Evolutionary conservation across 2,113 vertebrate species (phyloP).

Genomic region (Calonectris borealis): DNA sequence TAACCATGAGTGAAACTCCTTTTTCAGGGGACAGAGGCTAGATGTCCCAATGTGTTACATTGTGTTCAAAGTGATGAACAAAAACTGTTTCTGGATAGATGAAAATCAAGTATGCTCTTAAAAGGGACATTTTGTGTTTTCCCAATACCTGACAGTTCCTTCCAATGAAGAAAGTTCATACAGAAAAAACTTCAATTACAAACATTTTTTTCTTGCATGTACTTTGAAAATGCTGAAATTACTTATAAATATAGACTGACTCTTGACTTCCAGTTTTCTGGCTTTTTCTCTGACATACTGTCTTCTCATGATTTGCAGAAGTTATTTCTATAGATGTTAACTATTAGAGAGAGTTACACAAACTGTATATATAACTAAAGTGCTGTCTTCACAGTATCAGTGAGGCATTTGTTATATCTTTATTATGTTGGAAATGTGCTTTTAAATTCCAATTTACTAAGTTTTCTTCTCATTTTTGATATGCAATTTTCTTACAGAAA

Average conservation of each 20-base stretch:
- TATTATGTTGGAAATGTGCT: neutral
- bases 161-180: neutral
- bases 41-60: neutral
- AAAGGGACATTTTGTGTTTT: neutral
- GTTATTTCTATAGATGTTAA: neutral
- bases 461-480: neutral
- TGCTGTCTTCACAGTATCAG: neutral
- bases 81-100: neutral
- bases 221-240: neutral
- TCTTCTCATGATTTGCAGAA: neutral
- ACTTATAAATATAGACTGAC: neutral
- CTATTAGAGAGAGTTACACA: neutral
- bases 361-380: neutral
- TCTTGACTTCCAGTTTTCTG: neutral
- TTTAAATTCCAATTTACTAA: neutral
- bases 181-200: neutral
- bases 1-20: neutral
- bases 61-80: neutral
- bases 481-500: neutral
- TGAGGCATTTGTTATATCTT: neutral
- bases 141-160: neutral
- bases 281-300: neutral
- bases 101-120: neutral
- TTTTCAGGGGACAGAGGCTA: neutral
- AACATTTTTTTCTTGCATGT: neutral